These are phyloP conservation scores for Podabrus alpinus DNA, from an alignment of 2,888 invertebrate genomes.

Conservation along the genomic window DNA sequence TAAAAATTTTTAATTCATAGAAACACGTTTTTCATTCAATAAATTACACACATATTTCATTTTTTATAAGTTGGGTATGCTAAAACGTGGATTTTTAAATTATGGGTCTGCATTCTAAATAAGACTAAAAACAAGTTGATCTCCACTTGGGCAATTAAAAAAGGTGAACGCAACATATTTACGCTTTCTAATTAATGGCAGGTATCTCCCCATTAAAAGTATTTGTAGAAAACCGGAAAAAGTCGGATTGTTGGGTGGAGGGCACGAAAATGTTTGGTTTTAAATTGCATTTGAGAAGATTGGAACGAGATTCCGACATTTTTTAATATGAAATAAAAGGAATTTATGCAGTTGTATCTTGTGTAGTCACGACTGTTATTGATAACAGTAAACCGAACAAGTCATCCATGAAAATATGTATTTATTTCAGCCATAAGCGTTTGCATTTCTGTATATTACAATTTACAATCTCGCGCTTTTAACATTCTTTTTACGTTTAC, in stretches of 20 bases:
- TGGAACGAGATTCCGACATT: slow-evolving; percentile 15
- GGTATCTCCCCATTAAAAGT: slow-evolving; percentile 30
- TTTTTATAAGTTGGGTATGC: not conserved
- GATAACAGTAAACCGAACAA: slow-evolving; percentile 38
- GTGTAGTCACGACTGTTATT: slow-evolving; percentile 35
- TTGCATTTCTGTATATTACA: slow-evolving; percentile 23
- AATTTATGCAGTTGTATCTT: slow-evolving; percentile 25
- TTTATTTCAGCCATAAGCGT: slow-evolving; percentile 34
- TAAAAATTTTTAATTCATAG: not conserved
- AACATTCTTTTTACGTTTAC: slow-evolving; percentile 21
- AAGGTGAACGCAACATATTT: slow-evolving; percentile 21
- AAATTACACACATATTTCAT: not conserved
- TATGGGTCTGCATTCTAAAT: slow-evolving; percentile 40
- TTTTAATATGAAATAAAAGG: slow-evolving; percentile 22
- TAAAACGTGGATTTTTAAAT: slow-evolving; percentile 21
- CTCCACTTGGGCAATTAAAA: slow-evolving; percentile 36
- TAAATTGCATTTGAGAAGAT: slow-evolving; percentile 15
- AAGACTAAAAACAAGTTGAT: slow-evolving; percentile 37
- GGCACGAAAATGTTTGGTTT: slow-evolving; percentile 14
- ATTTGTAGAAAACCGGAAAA: slow-evolving; percentile 14
- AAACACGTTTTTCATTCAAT: not conserved
- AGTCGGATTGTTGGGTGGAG: not conserved
- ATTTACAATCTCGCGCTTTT: slow-evolving; percentile 18
- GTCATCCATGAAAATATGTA: slow-evolving; percentile 40
- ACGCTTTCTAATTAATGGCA: slow-evolving; percentile 36